Evolutionary conservation across 2,797 vertebrate genomes (phyloP), one percentile per base, ranked within the genome.

Genomic region (Typhlichthys eigenmanni): DNA sequence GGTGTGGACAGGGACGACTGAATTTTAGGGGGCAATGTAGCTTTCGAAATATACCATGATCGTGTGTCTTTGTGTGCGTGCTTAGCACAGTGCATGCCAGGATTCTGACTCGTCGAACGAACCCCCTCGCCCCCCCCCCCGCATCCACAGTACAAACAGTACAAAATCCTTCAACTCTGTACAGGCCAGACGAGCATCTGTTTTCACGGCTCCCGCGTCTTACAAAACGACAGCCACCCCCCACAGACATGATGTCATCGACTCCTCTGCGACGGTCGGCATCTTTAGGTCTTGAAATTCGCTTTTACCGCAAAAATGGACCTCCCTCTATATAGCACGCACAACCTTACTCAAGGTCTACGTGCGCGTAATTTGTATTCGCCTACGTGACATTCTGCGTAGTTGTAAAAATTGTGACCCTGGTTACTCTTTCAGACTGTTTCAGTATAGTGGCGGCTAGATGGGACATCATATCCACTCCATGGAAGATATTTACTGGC

Each of bases 231-330:
- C 72, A 73, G 55, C 74, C 67, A 32, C 55, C 66, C 77, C 71
- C 75, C 71, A 77, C 75, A 89, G 85, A 88, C 87, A 88, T 88
- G 89, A 90, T 88, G 89, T 88, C 87, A 89, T 89, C 74, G 79
- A 84, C 65, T 85, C 72, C 74, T 83, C 75, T 85, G 82, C 81
- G 75, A 78, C 76, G 71, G 60, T 66, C 63, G 65, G 62, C 77
- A 73, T 51, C 49, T 72, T 58, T 60, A 13, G 62, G 60, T 69
- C 58, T 64, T 60, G 71, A 61, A 72, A 67, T 60, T 50, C 50
- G 10, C 13, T 43, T 55, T 24, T 47, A 32, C 49, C 54, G 13
- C 34, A 29, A 62, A 68, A 47, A 77, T 24, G 46, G 69, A 63
- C 66, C 9, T 47, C 78, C 66, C 61, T 68, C 53, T 0, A 34